These are phyloP conservation scores for Drosophila putrida DNA, from an alignment of 2,888 invertebrate species.

Conservation along the genomic window DNA sequence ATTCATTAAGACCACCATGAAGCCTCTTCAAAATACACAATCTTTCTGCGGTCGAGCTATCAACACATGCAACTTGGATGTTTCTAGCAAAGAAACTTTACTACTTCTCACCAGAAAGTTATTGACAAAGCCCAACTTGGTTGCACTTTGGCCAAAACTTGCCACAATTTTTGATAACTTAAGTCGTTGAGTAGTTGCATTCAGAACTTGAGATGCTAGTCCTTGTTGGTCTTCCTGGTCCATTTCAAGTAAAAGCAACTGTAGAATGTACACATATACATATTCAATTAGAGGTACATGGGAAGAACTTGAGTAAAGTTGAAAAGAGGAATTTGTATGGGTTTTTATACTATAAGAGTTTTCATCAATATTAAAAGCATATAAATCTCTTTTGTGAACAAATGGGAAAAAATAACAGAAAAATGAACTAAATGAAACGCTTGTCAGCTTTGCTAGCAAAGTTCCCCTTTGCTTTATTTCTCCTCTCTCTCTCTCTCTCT, in stretches of 20 bases:
- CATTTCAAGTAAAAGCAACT: conserved; percentile 18
- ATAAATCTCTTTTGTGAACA: conserved; percentile 38
- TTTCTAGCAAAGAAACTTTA: conserved; percentile 20
- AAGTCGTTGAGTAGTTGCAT: conserved; percentile 28
- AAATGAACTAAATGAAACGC: conserved; percentile 67
- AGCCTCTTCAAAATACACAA: neutral
- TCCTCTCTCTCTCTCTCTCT: conserved; percentile 5
- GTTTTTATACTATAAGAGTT: conserved; percentile 52
- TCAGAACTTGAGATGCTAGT: conserved; percentile 10
- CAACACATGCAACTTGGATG: conserved; percentile 2
- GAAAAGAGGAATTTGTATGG: conserved; percentile 51
- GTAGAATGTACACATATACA: conserved; percentile 15
- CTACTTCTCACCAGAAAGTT: conserved; percentile 22
- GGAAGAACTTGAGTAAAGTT: conserved; percentile 43
- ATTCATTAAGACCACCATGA: neutral
- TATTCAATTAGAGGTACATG: conserved; percentile 65
- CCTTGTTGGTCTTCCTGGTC: conserved; percentile 7
- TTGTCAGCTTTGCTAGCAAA: conserved; percentile 54
- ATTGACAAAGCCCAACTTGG: conserved; percentile 24
- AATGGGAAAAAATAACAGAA: conserved; percentile 17
- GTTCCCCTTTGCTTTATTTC: conserved; percentile 22
- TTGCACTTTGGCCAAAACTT: conserved; percentile 30
- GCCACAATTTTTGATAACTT: conserved; percentile 43
- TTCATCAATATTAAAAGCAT: conserved; percentile 69
- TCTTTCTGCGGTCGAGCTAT: conserved; percentile 7